A percentile compares a stretch with the other conserved stretches of the same genome.
Evolutionary conservation across 2,113 vertebrate species (phyloP).

Genomic region (Sinosuthora webbiana): DNA sequence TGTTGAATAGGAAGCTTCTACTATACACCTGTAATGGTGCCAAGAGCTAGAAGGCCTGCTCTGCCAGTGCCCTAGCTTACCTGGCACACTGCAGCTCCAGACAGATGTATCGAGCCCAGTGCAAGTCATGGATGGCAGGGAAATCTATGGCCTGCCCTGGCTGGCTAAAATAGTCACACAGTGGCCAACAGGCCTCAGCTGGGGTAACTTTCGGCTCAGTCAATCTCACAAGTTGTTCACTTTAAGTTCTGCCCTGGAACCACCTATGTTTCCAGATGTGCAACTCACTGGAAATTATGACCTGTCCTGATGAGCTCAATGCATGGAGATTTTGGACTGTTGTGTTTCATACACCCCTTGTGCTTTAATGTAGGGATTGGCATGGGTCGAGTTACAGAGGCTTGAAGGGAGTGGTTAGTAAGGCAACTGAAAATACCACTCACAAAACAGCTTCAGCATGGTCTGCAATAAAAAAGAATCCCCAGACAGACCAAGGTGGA

Average conservation of each 20-base stretch:
- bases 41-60: neutral
- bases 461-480: constrained; percentile 4
- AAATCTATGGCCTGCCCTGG: neutral
- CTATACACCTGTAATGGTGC: neutral
- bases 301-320: neutral
- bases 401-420: neutral
- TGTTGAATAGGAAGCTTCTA: neutral
- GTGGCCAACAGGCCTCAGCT: neutral
- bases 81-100: neutral
- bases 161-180: neutral
- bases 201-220: neutral
- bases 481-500: neutral
- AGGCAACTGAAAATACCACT: neutral
- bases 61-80: neutral
- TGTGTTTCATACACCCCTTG: neutral
- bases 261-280: neutral
- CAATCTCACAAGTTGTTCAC: neutral
- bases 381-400: neutral
- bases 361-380: neutral
- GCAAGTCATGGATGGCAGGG: neutral
- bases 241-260: neutral
- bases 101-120: neutral
- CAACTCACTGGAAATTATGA: neutral
- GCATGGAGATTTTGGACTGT: neutral
- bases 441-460: neutral